These are phyloP conservation scores for Akabosia matsudoensis DNA, from an alignment of 1,140 invertebrate species.

Conservation along the genomic window DNA sequence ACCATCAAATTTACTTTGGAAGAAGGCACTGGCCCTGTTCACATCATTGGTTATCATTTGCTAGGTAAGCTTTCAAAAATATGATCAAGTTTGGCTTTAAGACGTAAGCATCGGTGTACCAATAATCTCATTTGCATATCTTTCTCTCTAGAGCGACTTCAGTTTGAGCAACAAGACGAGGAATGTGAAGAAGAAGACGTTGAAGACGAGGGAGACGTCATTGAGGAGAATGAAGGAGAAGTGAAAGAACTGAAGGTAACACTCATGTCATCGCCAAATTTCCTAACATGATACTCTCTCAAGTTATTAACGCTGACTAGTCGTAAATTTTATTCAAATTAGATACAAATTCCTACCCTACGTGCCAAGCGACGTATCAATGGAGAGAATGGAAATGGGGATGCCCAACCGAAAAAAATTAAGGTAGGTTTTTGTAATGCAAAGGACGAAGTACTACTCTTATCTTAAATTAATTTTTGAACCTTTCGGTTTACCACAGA, in stretches of 20 bases:
- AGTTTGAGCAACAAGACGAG: background rate
- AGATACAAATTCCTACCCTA: background rate
- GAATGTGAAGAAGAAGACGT: conserved; percentile 29
- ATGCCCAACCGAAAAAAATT: background rate
- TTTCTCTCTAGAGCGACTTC: background rate
- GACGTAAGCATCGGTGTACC: background rate
- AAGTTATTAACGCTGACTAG: no score
- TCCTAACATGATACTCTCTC: no score
- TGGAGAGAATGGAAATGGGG: background rate
- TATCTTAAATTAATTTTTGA: background rate
- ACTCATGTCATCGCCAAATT: no score
- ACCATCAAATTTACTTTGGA: conserved; percentile 4
- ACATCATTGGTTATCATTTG: conserved; percentile 16
- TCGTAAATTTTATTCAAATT: no score
- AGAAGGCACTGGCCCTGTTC: conserved; percentile 29
- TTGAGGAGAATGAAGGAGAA: background rate
- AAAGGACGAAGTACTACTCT: no score
- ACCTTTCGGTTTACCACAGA: background rate
- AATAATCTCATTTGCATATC: no score
- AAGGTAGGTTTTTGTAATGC: no score
- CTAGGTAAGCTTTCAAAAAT: conserved; percentile 14
- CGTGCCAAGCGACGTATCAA: conserved; percentile 1
- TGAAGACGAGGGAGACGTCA: conserved; percentile 22
- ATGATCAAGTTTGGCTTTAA: background rate
- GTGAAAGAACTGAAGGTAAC: no score